Evolutionary conservation across 2,113 vertebrate species (phyloP), one percentile per base, ranked within the genome.

Genomic region (Thinocorus orbignyianus): DNA sequence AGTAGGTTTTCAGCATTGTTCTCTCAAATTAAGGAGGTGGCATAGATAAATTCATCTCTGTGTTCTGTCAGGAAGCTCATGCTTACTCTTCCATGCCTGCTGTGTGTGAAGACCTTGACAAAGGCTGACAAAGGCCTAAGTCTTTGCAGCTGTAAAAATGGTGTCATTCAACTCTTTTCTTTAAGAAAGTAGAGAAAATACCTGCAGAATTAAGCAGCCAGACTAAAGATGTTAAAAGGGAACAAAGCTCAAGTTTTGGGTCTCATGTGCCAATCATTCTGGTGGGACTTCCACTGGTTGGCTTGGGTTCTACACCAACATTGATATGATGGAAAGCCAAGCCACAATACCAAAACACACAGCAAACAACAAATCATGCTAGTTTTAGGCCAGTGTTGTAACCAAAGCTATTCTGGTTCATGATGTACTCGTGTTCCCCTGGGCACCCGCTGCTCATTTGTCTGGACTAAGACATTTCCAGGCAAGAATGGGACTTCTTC

Each of bases 1-100:
- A 94, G 86, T 93, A 93, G 83, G 92, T 93, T 96, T 96, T 96
- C 92, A 97, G 88, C 83, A 95, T 96, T 96, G 95, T 97, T 96
- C 96, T 89, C 73, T 92, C 70, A 94, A 92, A 92, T 94, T 88
- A 93, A 95, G 88, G 95, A 95, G 96, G 88, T 91, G 91, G 92
- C 41, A 81, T 91, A 91, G 93, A 94, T 88, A 96, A 91, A 96
- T 96, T 95, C n/a, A 86, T 93, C 83, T 95, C 92, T 96, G 52
- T 96, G 86, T 83, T 96, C 92, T 95, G 86, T 96, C 93, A 97
- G 85, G 88, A 95, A 92, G 62, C 84, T 97, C 81, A 14, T 85
- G 81, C 91, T 93, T 95, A 66, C 37, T 87, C 70, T 92, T 94
- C 92, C 58, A 58, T 80, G 84, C 90, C n/a, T 93, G n/a, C 76